These are phyloP conservation scores for Hycleus phaleratus DNA, from an alignment of 1,140 invertebrate genomes.

Conservation along the genomic window DNA sequence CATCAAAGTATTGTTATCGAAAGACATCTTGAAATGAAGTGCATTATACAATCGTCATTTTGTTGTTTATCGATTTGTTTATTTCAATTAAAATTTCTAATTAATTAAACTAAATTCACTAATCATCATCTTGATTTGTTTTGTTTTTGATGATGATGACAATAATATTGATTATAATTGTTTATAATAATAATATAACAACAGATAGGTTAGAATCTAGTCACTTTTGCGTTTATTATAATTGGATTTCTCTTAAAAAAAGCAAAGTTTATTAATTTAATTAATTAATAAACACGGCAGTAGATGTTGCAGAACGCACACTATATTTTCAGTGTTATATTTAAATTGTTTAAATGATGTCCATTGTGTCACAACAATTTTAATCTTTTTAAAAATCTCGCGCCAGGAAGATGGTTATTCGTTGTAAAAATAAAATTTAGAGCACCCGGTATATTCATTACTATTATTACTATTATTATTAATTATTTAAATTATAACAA, in stretches of 20 bases:
- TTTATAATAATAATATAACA: not conserved
- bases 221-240: not conserved
- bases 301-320: constrained; percentile 23
- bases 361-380: constrained; percentile 12
- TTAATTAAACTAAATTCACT: constrained; percentile 15
- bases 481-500: constrained; percentile 19
- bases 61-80: no score
- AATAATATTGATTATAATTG: not conserved
- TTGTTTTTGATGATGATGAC: not conserved
- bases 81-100: no score
- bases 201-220: not conserved
- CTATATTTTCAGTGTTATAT: not conserved
- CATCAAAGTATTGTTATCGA: constrained; percentile 21
- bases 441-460: constrained; percentile 30
- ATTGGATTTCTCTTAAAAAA: not conserved
- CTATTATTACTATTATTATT: constrained; percentile 5
- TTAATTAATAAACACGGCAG: constrained; percentile 29
- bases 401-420: constrained; percentile 37
- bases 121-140: not conserved
- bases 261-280: not conserved
- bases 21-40: constrained; percentile 19
- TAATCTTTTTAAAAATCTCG: constrained; percentile 8
- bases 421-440: constrained; percentile 42
- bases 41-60: not conserved
- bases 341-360: not conserved